phyloP scores from a whole-genome alignment of 1,140 invertebrate species.

The Meloidogyne exigua region DNA sequence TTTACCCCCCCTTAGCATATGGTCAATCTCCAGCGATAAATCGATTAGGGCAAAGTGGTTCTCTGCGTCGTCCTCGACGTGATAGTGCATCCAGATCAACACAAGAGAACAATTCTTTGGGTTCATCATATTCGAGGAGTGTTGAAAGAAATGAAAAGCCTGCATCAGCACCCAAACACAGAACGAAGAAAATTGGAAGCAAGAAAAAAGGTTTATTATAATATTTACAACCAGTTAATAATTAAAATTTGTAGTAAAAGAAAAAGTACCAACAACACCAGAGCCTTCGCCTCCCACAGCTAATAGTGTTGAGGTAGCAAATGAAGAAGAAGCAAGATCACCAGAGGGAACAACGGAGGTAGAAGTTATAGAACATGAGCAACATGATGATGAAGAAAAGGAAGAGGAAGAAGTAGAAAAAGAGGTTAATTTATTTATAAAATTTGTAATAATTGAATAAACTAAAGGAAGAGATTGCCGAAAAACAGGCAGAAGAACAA shows the following conservation, averaged over 20 bases:
- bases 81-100: slow-evolving; percentile 13
- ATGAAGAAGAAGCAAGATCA: neutral
- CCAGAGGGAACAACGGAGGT: slow-evolving; percentile 4
- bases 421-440: neutral
- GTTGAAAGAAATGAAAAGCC: neutral
- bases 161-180: slow-evolving; percentile 7
- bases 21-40: neutral
- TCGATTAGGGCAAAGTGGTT: slow-evolving; percentile 3
- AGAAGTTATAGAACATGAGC: neutral
- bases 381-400: neutral
- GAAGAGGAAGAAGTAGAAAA: neutral
- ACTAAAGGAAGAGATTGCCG: neutral
- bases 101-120: slow-evolving; percentile 5
- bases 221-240: neutral
- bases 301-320: neutral
- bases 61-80: neutral
- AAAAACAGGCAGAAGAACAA: slow-evolving; percentile 14
- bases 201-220: neutral
- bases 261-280: neutral
- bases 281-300: neutral
- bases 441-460: neutral
- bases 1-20: slow-evolving; percentile 26
- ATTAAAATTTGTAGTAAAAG: slow-evolving; percentile 6
- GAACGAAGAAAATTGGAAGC: slow-evolving; percentile 11
- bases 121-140: slow-evolving; percentile 7